Conservation (phyloP, 2,797 vertebrate species). For the Nannoperca obscura region DNA sequence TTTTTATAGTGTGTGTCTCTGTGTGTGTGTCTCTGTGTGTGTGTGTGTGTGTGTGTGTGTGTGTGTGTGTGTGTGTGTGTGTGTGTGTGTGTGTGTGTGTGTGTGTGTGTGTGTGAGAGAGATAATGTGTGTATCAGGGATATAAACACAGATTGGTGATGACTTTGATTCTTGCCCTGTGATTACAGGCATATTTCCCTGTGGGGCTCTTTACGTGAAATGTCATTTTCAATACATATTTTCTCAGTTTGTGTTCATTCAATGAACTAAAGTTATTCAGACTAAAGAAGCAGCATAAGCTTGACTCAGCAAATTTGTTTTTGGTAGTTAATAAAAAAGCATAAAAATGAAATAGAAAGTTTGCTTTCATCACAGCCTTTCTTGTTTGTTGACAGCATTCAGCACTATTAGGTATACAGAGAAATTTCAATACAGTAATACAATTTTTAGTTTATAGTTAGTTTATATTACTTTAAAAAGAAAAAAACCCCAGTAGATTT, state of each 20-base stretch:
- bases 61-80: no score
- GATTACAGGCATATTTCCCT: neutral
- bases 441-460: no score
- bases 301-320: neutral
- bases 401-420: neutral
- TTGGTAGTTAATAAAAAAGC: neutral
- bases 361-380: neutral
- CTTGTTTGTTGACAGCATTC: neutral
- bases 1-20: no score
- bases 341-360: neutral
- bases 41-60: no score
- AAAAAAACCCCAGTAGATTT: neutral
- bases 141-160: slow-evolving; percentile 24
- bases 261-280: neutral
- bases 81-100: neutral
- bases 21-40: no score
- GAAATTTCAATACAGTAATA: neutral
- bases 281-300: neutral
- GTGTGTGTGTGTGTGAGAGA: neutral
- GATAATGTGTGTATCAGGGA: slow-evolving; percentile 28
- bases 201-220: neutral
- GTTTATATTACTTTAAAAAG: neutral
- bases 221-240: neutral
- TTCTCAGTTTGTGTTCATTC: neutral
- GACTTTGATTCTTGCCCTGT: neutral